These are phyloP conservation scores for rabbit (Oryctolagus cuniculus) DNA, from an alignment of 2,113 vertebrate genomes.

Conservation along the genomic window DNA sequence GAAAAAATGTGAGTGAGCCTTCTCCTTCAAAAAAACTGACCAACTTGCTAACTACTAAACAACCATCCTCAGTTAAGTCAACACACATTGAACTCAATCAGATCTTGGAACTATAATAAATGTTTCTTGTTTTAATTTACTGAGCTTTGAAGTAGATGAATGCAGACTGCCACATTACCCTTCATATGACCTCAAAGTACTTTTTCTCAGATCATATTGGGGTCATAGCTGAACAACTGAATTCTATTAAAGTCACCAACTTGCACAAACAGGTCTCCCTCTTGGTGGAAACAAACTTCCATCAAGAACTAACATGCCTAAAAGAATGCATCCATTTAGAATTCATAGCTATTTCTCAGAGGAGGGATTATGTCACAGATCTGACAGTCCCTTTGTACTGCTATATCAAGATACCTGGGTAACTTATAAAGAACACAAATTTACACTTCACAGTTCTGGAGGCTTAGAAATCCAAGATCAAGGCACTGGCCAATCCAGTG, in stretches of 20 bases:
- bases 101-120: not conserved
- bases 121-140: not conserved
- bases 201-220: not conserved
- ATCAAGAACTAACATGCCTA: not conserved
- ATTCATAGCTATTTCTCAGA: not conserved
- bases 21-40: not conserved
- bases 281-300: not conserved
- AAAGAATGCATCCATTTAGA: not conserved
- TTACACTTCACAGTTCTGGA: not conserved
- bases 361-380: not conserved
- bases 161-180: not conserved
- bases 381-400: not conserved
- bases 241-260: slow-evolving; percentile 14
- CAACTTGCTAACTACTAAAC: not conserved
- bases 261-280: not conserved
- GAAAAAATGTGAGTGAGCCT: not conserved
- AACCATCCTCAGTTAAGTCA: not conserved
- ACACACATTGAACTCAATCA: not conserved
- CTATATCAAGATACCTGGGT: not conserved
- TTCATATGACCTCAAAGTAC: not conserved
- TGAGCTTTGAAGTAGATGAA: not conserved
- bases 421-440: not conserved
- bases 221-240: not conserved
- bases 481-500: not conserved
- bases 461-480: not conserved